Conservation (phyloP, 2,797 vertebrate species). For the Darevskia nairensis region DNA sequence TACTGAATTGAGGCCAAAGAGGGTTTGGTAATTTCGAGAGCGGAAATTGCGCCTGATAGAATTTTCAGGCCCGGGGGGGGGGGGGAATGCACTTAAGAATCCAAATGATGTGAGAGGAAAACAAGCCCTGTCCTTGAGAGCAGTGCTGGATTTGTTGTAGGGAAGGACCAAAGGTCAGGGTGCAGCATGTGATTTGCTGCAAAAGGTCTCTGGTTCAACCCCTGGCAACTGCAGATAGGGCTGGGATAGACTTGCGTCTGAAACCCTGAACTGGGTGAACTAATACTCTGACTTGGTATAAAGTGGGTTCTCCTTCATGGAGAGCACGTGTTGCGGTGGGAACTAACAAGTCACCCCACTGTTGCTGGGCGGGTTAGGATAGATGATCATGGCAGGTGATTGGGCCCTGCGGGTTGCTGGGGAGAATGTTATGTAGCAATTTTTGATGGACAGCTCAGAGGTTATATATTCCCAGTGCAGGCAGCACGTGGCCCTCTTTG, state of each 20-base stretch:
- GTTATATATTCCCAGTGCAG: too few species aligned
- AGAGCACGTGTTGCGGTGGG: too few species aligned
- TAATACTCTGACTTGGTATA: not conserved
- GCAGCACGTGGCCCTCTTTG: too few species aligned
- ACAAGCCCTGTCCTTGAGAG: slow-evolving; percentile 43
- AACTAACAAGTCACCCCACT: too few species aligned
- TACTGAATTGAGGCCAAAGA: not conserved
- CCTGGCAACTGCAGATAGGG: not conserved
- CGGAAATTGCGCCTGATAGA: not conserved
- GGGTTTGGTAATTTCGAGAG: not conserved
- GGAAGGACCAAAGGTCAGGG: slow-evolving; percentile 35
- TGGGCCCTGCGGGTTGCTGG: too few species aligned
- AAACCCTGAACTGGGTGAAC: too few species aligned
- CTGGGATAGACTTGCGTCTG: not conserved
- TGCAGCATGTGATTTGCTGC: not conserved
- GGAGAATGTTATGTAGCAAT: too few species aligned
- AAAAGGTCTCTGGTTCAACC: not conserved
- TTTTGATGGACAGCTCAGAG: too few species aligned
- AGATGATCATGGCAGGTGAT: too few species aligned
- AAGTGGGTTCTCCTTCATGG: too few species aligned
- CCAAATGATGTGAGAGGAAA: not conserved
- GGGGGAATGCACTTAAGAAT: not conserved
- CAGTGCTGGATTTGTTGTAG: slow-evolving; percentile 38
- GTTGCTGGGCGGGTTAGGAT: too few species aligned
- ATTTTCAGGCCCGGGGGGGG: not conserved